These are phyloP conservation scores for Sciurus niger DNA, from an alignment of 2,113 vertebrate species.

Conservation along the genomic window DNA sequence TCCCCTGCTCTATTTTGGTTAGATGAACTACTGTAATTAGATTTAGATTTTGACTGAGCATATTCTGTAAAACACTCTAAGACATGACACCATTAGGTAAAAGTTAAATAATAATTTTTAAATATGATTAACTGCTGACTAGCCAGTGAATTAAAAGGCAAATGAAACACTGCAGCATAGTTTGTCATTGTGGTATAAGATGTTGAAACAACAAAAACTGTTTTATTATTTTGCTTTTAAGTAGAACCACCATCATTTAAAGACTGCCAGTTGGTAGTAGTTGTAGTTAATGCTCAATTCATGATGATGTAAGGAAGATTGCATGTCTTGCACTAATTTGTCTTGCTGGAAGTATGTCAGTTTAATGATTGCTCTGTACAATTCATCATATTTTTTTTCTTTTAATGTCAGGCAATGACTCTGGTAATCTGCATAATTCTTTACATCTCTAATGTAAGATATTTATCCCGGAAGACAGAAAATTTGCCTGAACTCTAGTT, in stretches of 20 bases:
- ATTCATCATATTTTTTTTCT: conserved; percentile 61
- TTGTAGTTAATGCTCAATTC: conserved; percentile 10
- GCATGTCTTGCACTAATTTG: conserved; percentile 1
- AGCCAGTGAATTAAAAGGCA: conserved; percentile 6
- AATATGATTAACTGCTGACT: conserved; percentile 43
- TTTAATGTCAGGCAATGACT: conserved; percentile 18
- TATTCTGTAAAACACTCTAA: conserved; percentile 15
- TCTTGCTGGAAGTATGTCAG: conserved; percentile 54
- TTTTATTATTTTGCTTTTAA: conserved; percentile 45
- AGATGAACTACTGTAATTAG: conserved; percentile 53
- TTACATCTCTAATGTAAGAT: conserved; percentile 24
- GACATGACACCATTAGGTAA: background rate
- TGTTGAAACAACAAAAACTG: background rate
- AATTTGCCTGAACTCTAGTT: background rate
- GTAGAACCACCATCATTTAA: conserved; percentile 19
- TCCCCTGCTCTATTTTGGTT: background rate
- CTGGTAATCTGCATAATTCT: conserved; percentile 34
- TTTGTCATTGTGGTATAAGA: background rate
- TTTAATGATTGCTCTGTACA: conserved; percentile 23
- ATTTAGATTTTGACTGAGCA: conserved; percentile 56
- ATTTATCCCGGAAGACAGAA: conserved; percentile 4
- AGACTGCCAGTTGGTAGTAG: background rate
- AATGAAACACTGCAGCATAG: background rate
- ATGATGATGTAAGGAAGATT: background rate
- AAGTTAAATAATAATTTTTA: conserved; percentile 61